phyloP scores from a whole-genome alignment of 64 coral and sea anemone species.

The Acropora yongei region DNA sequence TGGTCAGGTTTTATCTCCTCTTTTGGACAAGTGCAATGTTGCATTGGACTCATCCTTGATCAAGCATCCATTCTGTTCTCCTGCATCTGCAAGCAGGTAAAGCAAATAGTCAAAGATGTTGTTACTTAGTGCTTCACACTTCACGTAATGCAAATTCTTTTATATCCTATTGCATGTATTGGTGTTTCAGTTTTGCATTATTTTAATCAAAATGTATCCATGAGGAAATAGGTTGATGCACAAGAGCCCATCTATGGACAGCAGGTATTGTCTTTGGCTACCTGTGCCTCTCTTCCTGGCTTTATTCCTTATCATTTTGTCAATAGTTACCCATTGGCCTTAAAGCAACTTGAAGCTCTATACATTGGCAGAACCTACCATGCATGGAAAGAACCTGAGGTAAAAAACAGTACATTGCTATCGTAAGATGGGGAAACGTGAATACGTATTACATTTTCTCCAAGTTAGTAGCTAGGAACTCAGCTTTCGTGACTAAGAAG shows the following conservation, averaged over 20 bases:
- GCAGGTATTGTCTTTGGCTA: too few species aligned
- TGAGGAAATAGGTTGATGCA: too few species aligned
- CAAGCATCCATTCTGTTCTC: slow-evolving; percentile 78
- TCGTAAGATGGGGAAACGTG: neutral
- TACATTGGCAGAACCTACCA: slow-evolving; percentile 89
- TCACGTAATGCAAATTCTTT: too few species aligned
- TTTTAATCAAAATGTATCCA: too few species aligned
- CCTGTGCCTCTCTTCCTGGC: neutral
- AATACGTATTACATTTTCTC: neutral
- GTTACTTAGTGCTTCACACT: too few species aligned
- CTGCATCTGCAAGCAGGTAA: slow-evolving; percentile 67
- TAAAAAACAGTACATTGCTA: neutral
- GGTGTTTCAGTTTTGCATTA: neutral
- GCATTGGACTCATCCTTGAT: slow-evolving; percentile 64
- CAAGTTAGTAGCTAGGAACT: too few species aligned
- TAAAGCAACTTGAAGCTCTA: slow-evolving; percentile 83
- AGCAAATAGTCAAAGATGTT: too few species aligned
- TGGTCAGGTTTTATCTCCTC: slow-evolving; percentile 74
- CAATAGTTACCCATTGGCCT: slow-evolving; percentile 67
- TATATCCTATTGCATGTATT: neutral
- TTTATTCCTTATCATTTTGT: neutral
- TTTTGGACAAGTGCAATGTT: slow-evolving; percentile 94
- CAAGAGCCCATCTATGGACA: too few species aligned
- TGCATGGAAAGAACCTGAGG: slow-evolving; percentile 94
- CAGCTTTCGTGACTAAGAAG: too few species aligned